phyloP scores from a whole-genome alignment of 2,113 vertebrate genomes.

The Psettodes erumei region DNA sequence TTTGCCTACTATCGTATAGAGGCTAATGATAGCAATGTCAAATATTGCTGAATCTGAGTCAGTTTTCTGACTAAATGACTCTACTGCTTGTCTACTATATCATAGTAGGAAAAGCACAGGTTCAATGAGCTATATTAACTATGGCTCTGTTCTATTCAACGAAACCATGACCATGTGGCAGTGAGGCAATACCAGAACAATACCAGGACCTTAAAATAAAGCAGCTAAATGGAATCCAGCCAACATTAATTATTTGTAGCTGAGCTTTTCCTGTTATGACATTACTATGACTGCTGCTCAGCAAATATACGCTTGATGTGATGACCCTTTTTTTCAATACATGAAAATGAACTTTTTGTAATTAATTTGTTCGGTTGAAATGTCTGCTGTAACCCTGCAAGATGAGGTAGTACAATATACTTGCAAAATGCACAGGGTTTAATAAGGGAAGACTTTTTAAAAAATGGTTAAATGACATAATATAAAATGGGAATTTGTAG shows the following conservation, averaged over 20 bases:
- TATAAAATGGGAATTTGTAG: not conserved
- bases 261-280: not conserved
- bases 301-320: not conserved
- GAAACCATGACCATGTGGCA: not conserved
- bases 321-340: constrained; percentile 11
- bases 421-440: constrained; percentile 77
- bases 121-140: not conserved
- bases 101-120: not conserved
- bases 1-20: not conserved
- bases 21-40: not conserved
- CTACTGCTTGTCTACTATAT: not conserved
- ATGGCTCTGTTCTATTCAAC: not conserved
- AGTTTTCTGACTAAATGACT: not conserved
- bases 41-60: not conserved
- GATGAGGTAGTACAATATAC: constrained; percentile 89
- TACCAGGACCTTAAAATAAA: too few relatives aligned
- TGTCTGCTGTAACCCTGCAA: constrained; percentile 84
- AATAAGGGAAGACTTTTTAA: constrained; percentile 32
- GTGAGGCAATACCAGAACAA: not conserved
- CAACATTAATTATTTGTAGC: not conserved
- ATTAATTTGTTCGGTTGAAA: constrained; percentile 56
- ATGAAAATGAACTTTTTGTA: constrained; percentile 17
- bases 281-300: not conserved
- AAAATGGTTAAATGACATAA: constrained; percentile 1
- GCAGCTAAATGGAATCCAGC: constrained; percentile 3